These are phyloP conservation scores for Dipodomys ordii DNA, from an alignment of 2,113 vertebrate genomes.

Conservation along the genomic window DNA sequence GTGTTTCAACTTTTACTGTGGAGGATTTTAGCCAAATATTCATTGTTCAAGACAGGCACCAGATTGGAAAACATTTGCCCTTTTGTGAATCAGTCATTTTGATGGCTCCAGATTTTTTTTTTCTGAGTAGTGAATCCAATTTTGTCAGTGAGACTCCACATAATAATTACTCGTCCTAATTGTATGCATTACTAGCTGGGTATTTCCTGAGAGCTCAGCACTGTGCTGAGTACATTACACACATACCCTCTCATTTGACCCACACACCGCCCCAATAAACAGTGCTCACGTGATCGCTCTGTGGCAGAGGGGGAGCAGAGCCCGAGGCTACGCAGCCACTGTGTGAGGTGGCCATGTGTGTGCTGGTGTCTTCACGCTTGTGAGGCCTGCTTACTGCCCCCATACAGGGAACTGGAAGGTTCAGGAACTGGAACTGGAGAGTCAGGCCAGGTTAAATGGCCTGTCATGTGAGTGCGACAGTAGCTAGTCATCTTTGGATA, in stretches of 20 bases:
- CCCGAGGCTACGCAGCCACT: background rate
- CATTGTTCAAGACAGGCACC: background rate
- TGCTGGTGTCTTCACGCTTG: background rate
- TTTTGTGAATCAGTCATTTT: conserved; percentile 15
- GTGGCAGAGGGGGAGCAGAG: background rate
- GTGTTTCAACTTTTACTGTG: background rate
- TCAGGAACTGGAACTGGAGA: background rate
- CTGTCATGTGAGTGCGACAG: background rate
- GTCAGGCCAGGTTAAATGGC: background rate
- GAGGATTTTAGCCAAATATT: background rate
- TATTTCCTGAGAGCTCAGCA: background rate
- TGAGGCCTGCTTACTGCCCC: background rate
- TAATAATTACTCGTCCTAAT: background rate
- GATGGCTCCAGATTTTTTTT: conserved; percentile 16
- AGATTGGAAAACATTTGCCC: conserved; percentile 26
- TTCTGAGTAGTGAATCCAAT: background rate
- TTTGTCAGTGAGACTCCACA: conserved; percentile 16
- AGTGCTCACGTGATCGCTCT: too few relatives aligned
- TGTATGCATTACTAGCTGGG: background rate
- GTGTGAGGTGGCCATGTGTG: background rate
- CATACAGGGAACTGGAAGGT: background rate
- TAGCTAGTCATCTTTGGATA: background rate
- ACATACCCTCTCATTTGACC: background rate
- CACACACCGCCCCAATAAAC: background rate
- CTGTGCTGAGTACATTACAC: background rate